phyloP scores from a whole-genome alignment of 37 sponge, comb jelly and placozoan species.

The Amphimedon queenslandica region DNA sequence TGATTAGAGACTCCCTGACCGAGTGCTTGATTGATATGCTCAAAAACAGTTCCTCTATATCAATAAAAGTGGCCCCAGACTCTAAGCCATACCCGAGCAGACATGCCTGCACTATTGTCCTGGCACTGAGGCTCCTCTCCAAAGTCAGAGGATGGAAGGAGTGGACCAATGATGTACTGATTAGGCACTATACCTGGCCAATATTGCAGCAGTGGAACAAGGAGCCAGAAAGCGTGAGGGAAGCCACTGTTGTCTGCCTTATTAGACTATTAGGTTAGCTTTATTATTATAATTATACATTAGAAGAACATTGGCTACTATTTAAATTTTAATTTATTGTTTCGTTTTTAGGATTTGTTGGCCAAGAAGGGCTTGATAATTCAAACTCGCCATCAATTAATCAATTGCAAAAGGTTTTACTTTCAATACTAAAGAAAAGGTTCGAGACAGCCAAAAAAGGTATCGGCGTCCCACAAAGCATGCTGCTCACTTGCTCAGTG shows the following conservation, averaged over 20 bases:
- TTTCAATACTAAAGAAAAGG: conserved; percentile 32
- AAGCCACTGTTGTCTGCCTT: conserved; percentile 39
- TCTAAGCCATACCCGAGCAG: conserved; percentile 22
- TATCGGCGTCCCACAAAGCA: no score
- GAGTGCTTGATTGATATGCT: conserved; percentile 23
- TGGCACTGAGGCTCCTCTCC: conserved; percentile 27
- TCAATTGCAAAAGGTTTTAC: conserved; percentile 47
- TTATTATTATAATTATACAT: neutral
- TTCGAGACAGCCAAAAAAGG: neutral
- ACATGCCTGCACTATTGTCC: conserved; percentile 35
- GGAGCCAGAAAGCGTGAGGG: conserved; percentile 19
- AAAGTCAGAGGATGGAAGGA: conserved; percentile 38
- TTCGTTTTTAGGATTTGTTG: conserved; percentile 40
- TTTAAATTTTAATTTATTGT: neutral
- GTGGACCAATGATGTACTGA: conserved; percentile 54
- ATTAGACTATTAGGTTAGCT: conserved; percentile 51
- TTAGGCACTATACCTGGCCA: conserved; percentile 50
- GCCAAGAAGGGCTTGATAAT: conserved; percentile 19
- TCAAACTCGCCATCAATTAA: conserved; percentile 24
- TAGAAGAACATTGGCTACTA: neutral
- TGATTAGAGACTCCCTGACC: no score
- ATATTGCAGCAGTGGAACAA: conserved; percentile 53
- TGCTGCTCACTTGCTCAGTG: no score
- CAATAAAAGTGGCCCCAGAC: conserved; percentile 16
- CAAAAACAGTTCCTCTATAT: conserved; percentile 14